Evolutionary conservation across 2,797 vertebrate species (phyloP), one percentile per base, ranked within the genome.

Genomic region (Buceros bicornis): DNA sequence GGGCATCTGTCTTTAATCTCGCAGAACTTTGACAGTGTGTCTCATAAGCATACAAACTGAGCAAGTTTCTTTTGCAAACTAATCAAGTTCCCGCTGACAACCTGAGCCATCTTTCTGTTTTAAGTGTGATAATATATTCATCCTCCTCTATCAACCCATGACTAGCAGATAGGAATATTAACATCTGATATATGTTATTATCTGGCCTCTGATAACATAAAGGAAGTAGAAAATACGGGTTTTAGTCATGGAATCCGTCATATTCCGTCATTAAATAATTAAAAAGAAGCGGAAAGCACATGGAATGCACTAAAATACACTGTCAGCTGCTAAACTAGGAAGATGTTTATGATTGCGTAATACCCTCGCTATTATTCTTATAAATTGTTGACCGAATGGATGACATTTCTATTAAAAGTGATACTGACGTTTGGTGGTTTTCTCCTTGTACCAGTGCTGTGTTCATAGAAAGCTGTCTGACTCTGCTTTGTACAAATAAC

Each of bases 41-140:
- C 85, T 98, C 90, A 95, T 91, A 93, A 97, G 91, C 80, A 92
- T 94, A 96, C 56, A 97, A 96, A 96, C 31, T 93, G 92, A 94
- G 35, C 50, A 95, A 93, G 67, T 97, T 97, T 95, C 73, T 94
- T 72, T 93, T 77, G 71, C 21, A 80, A 82, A 81, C 89, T 91
- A 96, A 94, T 97, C 95, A 97, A 95, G 57, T 96, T 97, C 61
- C 82, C 6, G 24, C 80, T 96, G 95, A 95, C 83, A 97, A 47
- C 43, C 40, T 71, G 71, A 96, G 66, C 54, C 67, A 91, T 95
- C 47, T 96, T 97, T 97, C 76, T 91, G 11, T 96, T 97, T 96
- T 93, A 77, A 74, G 53, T 82, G 35, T 67, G 60, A 84, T 96
- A 90, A 93, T 77, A 88, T 87, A 94, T 86, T 89, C 37, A 40